A percentile compares a stretch with the other conserved stretches of the same genome.
These are phyloP conservation scores for Eptesicus fuscus DNA, from an alignment of 2,113 vertebrate genomes.

Conservation along the genomic window DNA sequence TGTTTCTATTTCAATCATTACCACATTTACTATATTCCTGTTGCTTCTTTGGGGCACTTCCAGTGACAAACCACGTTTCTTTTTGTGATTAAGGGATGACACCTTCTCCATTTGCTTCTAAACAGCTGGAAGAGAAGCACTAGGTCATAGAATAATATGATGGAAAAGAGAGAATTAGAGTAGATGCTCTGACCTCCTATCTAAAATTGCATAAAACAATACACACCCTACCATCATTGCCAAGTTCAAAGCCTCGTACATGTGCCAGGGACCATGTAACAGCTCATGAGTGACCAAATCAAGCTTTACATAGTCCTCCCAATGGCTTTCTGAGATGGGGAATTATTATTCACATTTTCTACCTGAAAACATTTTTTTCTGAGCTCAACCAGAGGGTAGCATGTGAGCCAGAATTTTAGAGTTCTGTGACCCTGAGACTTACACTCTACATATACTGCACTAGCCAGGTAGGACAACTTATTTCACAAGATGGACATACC, in stretches of 20 bases:
- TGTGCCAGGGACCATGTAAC: accelerated
- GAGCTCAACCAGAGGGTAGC: background rate
- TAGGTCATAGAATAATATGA: background rate
- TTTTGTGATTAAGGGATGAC: background rate
- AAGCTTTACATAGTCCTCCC: background rate
- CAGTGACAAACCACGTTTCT: background rate
- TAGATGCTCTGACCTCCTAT: background rate
- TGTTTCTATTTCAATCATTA: background rate
- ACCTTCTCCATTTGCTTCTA: background rate
- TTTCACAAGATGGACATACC: background rate
- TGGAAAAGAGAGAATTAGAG: background rate
- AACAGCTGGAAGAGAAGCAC: background rate
- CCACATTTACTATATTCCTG: background rate
- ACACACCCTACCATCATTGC: accelerated
- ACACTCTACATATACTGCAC: accelerated
- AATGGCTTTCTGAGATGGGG: background rate
- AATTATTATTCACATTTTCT: background rate
- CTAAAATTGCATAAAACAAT: background rate
- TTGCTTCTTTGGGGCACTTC: background rate
- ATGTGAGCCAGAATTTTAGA: background rate
- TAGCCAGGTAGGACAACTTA: background rate
- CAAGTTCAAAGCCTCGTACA: background rate
- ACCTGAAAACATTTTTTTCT: background rate
- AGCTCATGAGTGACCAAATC: background rate
- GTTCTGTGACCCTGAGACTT: background rate